Evolutionary conservation across 1,140 invertebrate species (phyloP).

Genomic region (Scaptomyza montana): DNA sequence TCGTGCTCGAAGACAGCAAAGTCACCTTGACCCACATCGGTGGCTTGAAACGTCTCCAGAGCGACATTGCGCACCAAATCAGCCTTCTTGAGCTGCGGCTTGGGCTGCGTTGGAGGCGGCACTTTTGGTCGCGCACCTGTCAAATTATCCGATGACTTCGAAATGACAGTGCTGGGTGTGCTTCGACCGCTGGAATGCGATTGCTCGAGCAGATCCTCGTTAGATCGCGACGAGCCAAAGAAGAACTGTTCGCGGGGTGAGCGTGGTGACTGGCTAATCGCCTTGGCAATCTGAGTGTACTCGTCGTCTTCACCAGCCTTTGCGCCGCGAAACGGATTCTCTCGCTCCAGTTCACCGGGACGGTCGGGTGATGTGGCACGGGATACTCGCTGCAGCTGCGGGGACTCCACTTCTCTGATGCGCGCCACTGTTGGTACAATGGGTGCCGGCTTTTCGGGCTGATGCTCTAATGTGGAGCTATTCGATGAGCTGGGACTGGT

Average conservation of each 20-base stretch:
- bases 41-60: slow-evolving; percentile 74
- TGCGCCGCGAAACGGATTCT: slow-evolving; percentile 78
- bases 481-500: slow-evolving; percentile 72
- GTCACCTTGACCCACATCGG: slow-evolving; percentile 78
- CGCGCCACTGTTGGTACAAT: slow-evolving; percentile 74
- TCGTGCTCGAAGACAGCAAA: slow-evolving; percentile 82
- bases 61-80: slow-evolving; percentile 75
- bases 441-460: slow-evolving; percentile 55
- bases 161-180: slow-evolving; percentile 66
- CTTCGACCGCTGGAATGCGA: slow-evolving; percentile 68
- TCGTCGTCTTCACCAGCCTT: slow-evolving; percentile 54
- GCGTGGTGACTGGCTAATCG: slow-evolving; percentile 67
- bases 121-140: slow-evolving; percentile 65
- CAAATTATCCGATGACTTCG: slow-evolving; percentile 76
- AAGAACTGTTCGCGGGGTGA: slow-evolving; percentile 76
- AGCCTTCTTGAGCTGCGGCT: slow-evolving; percentile 79
- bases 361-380: slow-evolving; percentile 65
- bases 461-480: slow-evolving; percentile 60
- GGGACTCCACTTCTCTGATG: slow-evolving; percentile 74
- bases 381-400: slow-evolving; percentile 62
- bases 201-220: slow-evolving; percentile 75
- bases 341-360: slow-evolving; percentile 70
- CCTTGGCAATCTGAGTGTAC: slow-evolving; percentile 75
- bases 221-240: slow-evolving; percentile 69
- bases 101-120: slow-evolving; percentile 74